Percentiles rank a stretch among this genome's conserved stretches.
These are phyloP conservation scores for Etheostoma spectabile DNA, from an alignment of 2,113 vertebrate species.

Conservation along the genomic window DNA sequence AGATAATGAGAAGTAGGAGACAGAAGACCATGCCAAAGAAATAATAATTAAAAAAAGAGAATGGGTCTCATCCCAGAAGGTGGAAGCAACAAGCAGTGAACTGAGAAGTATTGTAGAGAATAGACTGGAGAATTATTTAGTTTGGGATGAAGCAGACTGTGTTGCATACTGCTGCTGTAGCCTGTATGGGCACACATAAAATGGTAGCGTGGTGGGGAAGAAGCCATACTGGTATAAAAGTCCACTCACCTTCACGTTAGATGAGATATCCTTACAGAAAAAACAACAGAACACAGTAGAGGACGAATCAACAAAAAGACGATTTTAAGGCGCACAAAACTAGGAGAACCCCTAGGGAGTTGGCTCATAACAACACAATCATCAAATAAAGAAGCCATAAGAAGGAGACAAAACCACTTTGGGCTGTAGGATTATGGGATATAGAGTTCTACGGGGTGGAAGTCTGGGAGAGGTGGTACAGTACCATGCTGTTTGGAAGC, in stretches of 20 bases:
- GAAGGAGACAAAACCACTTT: slow-evolving; percentile 49
- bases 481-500: slow-evolving; percentile 28
- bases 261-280: slow-evolving; percentile 79
- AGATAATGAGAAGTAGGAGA: slow-evolving; percentile 6
- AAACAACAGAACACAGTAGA: slow-evolving; percentile 80
- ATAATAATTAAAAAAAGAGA: neutral
- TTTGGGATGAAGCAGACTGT: slow-evolving; percentile 58
- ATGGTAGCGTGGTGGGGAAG: slow-evolving; percentile 54
- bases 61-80: slow-evolving; percentile 35
- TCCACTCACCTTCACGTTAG: slow-evolving; percentile 84
- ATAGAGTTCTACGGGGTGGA: slow-evolving; percentile 61
- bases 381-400: slow-evolving; percentile 53
- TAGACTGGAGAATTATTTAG: slow-evolving; percentile 45
- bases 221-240: slow-evolving; percentile 62
- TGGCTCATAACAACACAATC: slow-evolving; percentile 39
- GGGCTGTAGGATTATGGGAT: slow-evolving; percentile 71
- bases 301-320: slow-evolving; percentile 65
- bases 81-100: slow-evolving; percentile 68
- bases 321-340: slow-evolving; percentile 51
- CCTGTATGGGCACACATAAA: slow-evolving; percentile 47
- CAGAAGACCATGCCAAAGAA: slow-evolving; percentile 50
- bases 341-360: slow-evolving; percentile 38
- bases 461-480: slow-evolving; percentile 43
- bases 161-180: slow-evolving; percentile 56
- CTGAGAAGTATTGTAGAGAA: slow-evolving; percentile 26